Evolutionary conservation across 2,113 vertebrate species (phyloP), one percentile per base, ranked within the genome.

Genomic region (Cygnus buccinator): DNA sequence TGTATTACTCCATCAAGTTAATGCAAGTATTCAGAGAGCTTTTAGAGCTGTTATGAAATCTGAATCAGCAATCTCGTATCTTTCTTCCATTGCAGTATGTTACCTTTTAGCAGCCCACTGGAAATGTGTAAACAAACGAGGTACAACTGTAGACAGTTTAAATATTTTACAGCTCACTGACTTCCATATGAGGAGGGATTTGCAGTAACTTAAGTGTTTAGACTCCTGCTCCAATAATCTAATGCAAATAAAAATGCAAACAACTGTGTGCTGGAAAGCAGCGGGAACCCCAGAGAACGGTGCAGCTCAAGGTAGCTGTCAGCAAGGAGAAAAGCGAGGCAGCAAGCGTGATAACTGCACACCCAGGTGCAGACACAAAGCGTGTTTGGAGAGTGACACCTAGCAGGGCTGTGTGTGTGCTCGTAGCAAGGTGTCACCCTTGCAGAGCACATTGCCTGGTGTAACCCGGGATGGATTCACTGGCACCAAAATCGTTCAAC

Each of bases 161-260:
- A 96, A 77, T 84, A 77, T 93, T 68, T 76, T 84, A 72, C 74
- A 84, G 78, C 93, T 94, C 61, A 26, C 85, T 50, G 84, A 62
- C 86, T 77, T 80, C 82, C 90, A 41, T 13, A 16, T 9, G 66
- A 92, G 86, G 58, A 71, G 66, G 83, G 92, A 93, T 94, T 97
- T 55, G 16, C 23, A 33, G 84, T 26, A 10, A 43, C 59, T 61
- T 48, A 41, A 65, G 78, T 37, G 79, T 79, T 89, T 31, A 65
- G 75, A 23, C 77, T 94, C 65, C n/a, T 71, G 79, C 88, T 76
- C 62, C 57, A 25, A 59, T 77, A 55, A 57, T 57, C 67, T 70
- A 67, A 58, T 23, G 39, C 48, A 93, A 96, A 96, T 39, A 80
- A 74, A n/a, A 87, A 81, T 43, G 61, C 15, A 62, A 77, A 76